Evolutionary conservation across 1,140 invertebrate genomes (phyloP), one percentile per base, ranked within the genome.

Genomic region (Bombus pascuorum): DNA sequence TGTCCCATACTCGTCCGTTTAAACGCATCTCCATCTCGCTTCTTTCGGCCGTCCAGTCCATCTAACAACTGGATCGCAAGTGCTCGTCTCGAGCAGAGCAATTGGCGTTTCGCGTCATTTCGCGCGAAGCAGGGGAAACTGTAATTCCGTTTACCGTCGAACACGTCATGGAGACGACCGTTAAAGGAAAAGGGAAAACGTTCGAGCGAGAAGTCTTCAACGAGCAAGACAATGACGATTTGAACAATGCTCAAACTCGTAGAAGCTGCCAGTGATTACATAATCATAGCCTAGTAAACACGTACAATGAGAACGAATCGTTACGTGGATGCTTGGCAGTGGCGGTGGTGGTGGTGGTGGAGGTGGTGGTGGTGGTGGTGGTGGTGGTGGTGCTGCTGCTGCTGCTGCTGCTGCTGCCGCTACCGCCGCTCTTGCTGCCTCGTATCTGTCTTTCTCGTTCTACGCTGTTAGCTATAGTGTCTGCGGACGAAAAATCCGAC

Each of bases 401-500:
- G 62, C 2, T 65, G n/a, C 0, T 25, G 66, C 6, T 66, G n/a
- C 0, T 25, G 66, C 1, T 25, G 32, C 0, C 37, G 32, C n/a
- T 22, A 22, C 32, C 22, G 18, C 32, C 32, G 15, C 18, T 22
- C 15, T 53, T 42, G 44, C 57, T 62, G 9, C 25, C 57, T 12
- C 15, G 57, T 39, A 9, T 34, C 73, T 34, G 13, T 75, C 73
- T 32, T 22, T 25, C 37, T 53, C 73, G 39, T 39, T 75, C 42
- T 53, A 53, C 42, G 73, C 53, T 28, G 47, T 42, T 59, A n/a
- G 42, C 42, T 71, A 66, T n/a, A 77, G 85, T 57, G 71, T 83
- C 80, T 83, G 73, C 57, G 70, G 37, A 65, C 70, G 83, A 87
- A 87, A 85, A 85, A 85, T 87, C 83, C 73, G 77, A 80, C 78